Evolutionary conservation across 1,140 invertebrate genomes (phyloP), one percentile per base, ranked within the genome.

Genomic region (Acromyrmex heyeri): DNA sequence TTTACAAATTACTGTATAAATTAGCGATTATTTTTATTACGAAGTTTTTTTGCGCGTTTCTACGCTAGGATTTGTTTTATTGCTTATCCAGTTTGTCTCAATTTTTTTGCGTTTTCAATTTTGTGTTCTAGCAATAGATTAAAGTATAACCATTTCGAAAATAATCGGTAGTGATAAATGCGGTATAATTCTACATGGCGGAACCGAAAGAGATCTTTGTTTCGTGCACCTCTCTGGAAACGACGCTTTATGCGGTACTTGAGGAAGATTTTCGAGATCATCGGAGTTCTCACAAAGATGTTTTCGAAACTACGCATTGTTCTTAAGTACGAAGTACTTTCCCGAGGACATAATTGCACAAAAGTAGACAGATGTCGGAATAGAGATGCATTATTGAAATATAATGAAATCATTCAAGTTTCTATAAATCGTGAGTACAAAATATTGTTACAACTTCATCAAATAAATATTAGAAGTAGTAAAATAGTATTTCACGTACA

Each of bases 251-350:
- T 21, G 24, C 5, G 61, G 44, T 89, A 62, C 73, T 87, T 69
- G 38, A 55, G 62, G 21, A 67, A 87, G 86, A 87, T 69, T 89
- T 89, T 90, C 67, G 79, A 90, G 86, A 90, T 88, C 8, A 86
- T 90, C 55, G 85, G 77, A 64, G 59, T 85, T 90, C 62, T 12
- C 30, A 53, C 34, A 73, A 57, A 72, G 59, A 76, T 87, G 72
- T 67, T 87, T 90, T 73, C 61, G 62, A 38, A 83, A 24, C 24
- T 77, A 83, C 50, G 85, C 77, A 72, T 90, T 90, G 73, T 83
- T 44, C 72, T 86, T 30, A 85, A 89, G 34, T 44, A 38, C 5
- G 38, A 61, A 69, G 85, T 64, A 69, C 38, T 57, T 53, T 55
- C 21, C 27, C 21, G 21, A 70, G 48, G 53, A 53, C n/a, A 59